Percentiles rank a stretch among this genome's conserved stretches.
Evolutionary conservation across 2,797 vertebrate genomes (phyloP).

Genomic region (Basileuterus tristriatus): DNA sequence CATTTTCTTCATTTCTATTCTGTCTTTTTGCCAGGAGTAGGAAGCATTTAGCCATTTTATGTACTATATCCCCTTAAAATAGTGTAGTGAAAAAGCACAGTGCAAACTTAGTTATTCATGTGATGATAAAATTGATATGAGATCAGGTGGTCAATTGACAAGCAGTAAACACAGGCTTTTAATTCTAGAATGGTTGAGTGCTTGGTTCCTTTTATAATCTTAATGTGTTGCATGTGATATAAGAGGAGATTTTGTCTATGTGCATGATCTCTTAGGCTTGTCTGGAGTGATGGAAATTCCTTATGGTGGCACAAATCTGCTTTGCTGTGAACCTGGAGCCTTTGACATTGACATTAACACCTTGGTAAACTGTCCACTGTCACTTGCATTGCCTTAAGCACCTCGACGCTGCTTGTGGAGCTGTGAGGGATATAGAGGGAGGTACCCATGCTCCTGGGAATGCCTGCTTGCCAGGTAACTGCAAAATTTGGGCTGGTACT

Average conservation of each 20-base stretch:
- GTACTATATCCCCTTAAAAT: not conserved
- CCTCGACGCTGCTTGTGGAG: fast-evolving
- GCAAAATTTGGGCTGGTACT: not conserved
- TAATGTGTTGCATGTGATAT: fast-evolving
- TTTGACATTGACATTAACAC: fast-evolving
- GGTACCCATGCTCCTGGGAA: not conserved
- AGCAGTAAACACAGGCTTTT: not conserved
- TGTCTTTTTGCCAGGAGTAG: not conserved
- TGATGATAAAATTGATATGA: not conserved
- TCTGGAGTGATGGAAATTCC: not conserved
- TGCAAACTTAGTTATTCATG: not conserved
- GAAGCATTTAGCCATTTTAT: not conserved
- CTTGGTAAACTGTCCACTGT: fast-evolving
- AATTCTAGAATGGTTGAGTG: not conserved
- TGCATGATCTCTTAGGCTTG: not conserved
- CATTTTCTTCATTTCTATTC: not conserved
- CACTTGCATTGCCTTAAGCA: not conserved
- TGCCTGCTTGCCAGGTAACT: not conserved
- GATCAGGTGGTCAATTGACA: not conserved
- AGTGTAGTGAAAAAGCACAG: not conserved
- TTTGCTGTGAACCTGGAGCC: not conserved
- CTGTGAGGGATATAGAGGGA: not conserved
- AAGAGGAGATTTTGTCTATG: not conserved
- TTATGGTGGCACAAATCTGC: not conserved
- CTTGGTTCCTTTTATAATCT: not conserved